Evolutionary conservation across 2,797 vertebrate species (phyloP), one percentile per base, ranked within the genome.

Genomic region (Peromyscus nudipes): DNA sequence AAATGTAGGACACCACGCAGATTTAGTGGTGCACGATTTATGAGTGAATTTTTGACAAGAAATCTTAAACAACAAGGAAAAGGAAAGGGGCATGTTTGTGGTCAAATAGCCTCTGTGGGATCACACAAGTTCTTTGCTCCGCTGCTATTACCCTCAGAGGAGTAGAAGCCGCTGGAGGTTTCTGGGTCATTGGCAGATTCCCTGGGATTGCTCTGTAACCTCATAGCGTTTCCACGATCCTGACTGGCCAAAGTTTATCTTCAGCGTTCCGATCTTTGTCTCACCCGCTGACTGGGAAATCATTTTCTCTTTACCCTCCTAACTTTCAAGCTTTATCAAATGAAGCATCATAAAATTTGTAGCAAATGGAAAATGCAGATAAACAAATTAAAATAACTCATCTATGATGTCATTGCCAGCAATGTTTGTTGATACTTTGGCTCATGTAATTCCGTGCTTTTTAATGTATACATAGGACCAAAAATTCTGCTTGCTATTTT

Each of bases 21-120:
- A 95, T 93, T 87, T 83, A 97, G 75, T 65, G 71, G 62, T 85
- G 76, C 80, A 7, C 81, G 82, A 91, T 10, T 94, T 94, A 94
- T 85, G 73, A 84, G 91, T 84, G 93, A 86, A 92, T 91, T 95
- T 97, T 92, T 92, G 60, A 96, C 73, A 96, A 89, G 84, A 95
- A 95, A 93, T 90, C 75, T 95, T 91, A 91, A 97, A 94, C 64
- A 96, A 73, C 62, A 95, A 95, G 37, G 29, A 77, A 96, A 96
- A 16, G 11, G 46, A 82, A 95, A 97, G 92, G n/a, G 89, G 91
- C 94, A 88, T 90, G 29, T 91, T 96, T 96, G 40, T 82, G 92
- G 57, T 96, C 76, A 96, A 93, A 92, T 55, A 96, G 80, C 55
- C 75, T 64, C 89, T 16, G 27, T 86, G 94, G 71, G 79, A 95